Conservation (phyloP, 2,113 vertebrate species). For the Rhynchopsitta pachyrhyncha region DNA sequence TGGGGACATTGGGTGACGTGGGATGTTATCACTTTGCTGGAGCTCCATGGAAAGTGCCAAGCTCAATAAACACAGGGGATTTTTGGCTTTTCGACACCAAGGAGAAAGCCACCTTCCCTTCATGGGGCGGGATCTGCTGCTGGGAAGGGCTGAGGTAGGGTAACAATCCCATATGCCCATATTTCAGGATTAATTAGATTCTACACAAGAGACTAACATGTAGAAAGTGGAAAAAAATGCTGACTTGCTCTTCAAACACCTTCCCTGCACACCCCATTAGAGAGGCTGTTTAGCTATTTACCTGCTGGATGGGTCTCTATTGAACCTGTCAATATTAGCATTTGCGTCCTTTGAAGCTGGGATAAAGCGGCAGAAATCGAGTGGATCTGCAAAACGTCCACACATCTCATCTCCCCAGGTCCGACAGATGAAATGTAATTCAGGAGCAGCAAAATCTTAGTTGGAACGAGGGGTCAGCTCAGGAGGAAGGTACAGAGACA, state of each 20-base stretch:
- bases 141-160: not conserved
- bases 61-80: not conserved
- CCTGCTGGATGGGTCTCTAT: not conserved
- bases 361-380: not conserved
- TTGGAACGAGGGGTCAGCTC: conserved; percentile 1
- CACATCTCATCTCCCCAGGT: not conserved
- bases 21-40: fast-evolving
- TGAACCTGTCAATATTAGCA: conserved; percentile 23
- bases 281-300: conserved; percentile 11
- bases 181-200: not conserved
- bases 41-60: not conserved
- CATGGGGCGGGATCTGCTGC: fast-evolving
- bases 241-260: not conserved
- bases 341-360: not conserved
- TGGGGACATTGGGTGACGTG: not conserved
- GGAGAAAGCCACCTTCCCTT: not conserved
- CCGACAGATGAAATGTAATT: conserved; percentile 8
- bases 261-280: not conserved
- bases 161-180: fast-evolving
- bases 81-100: not conserved
- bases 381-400: not conserved
- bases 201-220: not conserved
- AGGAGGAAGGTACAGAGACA: conserved; percentile 18
- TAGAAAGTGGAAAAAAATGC: not conserved
- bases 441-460: conserved; percentile 21